These are phyloP conservation scores for Baryphthengus martii DNA, from an alignment of 2,113 vertebrate genomes.

Conservation along the genomic window DNA sequence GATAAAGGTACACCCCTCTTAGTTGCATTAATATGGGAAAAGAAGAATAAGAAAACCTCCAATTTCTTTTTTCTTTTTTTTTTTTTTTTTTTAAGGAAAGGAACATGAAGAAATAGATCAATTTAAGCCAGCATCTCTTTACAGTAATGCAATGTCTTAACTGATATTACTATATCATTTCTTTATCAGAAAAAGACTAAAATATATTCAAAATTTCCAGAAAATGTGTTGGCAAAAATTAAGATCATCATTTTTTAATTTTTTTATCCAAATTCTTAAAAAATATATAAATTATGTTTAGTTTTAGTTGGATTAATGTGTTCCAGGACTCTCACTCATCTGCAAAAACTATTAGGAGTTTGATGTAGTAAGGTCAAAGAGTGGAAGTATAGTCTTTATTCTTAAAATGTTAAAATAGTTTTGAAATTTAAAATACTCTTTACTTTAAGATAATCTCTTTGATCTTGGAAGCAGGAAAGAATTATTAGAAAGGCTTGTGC, in stretches of 20 bases:
- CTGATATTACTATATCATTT: not conserved
- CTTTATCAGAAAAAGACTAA: not conserved
- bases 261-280: not conserved
- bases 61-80: too few species aligned
- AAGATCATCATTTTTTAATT: too few species aligned
- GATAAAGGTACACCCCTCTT: not conserved
- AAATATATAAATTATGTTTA: not conserved
- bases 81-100: too few species aligned
- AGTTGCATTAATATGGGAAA: not conserved
- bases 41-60: not conserved
- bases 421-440: not conserved
- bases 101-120: not conserved
- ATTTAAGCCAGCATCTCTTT: not conserved
- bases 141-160: not conserved
- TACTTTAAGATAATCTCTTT: not conserved
- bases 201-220: not conserved
- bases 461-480: not conserved
- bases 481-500: not conserved
- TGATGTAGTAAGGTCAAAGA: not conserved
- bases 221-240: not conserved
- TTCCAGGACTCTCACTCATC: not conserved
- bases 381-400: not conserved
- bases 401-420: not conserved
- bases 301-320: not conserved
- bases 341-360: not conserved